Percentiles rank a stretch among this genome's conserved stretches.
Conservation (phyloP, 2,797 vertebrate genomes). For the Galaxias olidus region DNA sequence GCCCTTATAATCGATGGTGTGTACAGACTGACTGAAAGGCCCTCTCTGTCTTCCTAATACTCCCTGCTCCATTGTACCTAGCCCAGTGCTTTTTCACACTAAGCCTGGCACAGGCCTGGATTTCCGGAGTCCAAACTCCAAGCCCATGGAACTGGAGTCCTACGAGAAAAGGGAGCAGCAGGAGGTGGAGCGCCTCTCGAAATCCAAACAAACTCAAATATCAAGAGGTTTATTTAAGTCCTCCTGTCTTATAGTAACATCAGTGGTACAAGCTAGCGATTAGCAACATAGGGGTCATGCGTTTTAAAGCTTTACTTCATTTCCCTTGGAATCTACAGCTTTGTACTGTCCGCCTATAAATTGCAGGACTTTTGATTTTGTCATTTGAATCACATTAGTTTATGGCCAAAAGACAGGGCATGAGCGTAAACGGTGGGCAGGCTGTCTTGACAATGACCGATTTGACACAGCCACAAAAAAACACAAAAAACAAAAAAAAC, state of each 20-base stretch:
- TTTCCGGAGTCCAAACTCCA: constrained; percentile 60
- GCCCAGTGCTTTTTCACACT: constrained; percentile 58
- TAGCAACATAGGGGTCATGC: constrained; percentile 51
- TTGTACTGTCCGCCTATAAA: constrained; percentile 4
- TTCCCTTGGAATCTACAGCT: constrained; percentile 51
- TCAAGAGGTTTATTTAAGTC: constrained; percentile 64
- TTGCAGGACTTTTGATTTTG: neutral
- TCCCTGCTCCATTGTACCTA: constrained; percentile 45
- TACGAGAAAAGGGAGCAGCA: constrained; percentile 45
- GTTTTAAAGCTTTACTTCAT: constrained; percentile 42
- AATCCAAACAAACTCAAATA: constrained; percentile 69
- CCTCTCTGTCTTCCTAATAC: constrained; percentile 40
- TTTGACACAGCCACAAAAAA: too few species aligned
- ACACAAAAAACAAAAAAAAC: too few species aligned
- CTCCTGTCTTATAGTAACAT: constrained; percentile 62
- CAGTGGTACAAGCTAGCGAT: constrained; percentile 57
- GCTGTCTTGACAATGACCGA: too few species aligned
- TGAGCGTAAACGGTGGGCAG: too few species aligned
- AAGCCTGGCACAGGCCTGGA: constrained; percentile 65
- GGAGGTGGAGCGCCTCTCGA: constrained; percentile 51
- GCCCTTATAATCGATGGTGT: constrained; percentile 29
- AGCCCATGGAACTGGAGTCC: constrained; percentile 49
- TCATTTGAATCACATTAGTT: too few species aligned
- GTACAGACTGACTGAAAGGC: constrained; percentile 41
- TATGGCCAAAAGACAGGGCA: too few species aligned